phyloP scores from a whole-genome alignment of 2,113 vertebrate genomes.

The Limnothrissa miodon region DNA sequence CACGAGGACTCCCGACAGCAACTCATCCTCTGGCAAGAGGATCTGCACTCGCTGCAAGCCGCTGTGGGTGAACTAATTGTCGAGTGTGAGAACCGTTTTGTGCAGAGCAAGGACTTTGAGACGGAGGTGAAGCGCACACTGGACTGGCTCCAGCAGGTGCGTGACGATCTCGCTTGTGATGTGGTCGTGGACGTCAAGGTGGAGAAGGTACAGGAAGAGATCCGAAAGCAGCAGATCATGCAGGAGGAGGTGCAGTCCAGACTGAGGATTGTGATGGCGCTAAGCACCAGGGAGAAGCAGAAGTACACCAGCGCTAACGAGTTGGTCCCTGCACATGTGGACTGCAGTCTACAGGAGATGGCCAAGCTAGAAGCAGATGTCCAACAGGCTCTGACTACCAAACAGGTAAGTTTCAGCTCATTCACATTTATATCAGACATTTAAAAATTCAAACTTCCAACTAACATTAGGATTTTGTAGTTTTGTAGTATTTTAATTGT shows the following conservation, averaged over 20 bases:
- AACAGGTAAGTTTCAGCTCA: conserved; percentile 73
- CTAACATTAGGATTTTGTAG: neutral
- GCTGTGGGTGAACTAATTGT: conserved; percentile 37
- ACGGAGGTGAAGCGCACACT: conserved; percentile 74
- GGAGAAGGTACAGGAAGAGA: conserved; percentile 79
- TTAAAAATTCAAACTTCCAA: neutral
- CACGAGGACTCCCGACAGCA: conserved; percentile 76
- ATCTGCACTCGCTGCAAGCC: conserved; percentile 78
- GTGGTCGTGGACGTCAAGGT: conserved; percentile 72
- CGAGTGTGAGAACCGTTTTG: conserved; percentile 11
- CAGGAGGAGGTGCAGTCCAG: conserved; percentile 86
- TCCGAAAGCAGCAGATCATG: conserved; percentile 58
- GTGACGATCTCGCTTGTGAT: conserved; percentile 66
- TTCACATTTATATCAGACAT: neutral
- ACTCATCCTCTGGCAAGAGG: conserved; percentile 85
- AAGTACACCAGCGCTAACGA: conserved; percentile 75
- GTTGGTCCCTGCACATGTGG: conserved; percentile 71
- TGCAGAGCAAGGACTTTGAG: conserved; percentile 53
- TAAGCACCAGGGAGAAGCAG: conserved; percentile 79
- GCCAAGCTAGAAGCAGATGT: conserved; percentile 74
- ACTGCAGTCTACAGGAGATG: conserved; percentile 77
- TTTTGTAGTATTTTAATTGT: too few species aligned
- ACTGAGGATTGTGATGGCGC: conserved; percentile 74
- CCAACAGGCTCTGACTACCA: conserved; percentile 71
- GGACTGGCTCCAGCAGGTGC: conserved; percentile 77